These are phyloP conservation scores for Bradypodion ventrale DNA, from an alignment of 2,797 vertebrate genomes.

Conservation along the genomic window DNA sequence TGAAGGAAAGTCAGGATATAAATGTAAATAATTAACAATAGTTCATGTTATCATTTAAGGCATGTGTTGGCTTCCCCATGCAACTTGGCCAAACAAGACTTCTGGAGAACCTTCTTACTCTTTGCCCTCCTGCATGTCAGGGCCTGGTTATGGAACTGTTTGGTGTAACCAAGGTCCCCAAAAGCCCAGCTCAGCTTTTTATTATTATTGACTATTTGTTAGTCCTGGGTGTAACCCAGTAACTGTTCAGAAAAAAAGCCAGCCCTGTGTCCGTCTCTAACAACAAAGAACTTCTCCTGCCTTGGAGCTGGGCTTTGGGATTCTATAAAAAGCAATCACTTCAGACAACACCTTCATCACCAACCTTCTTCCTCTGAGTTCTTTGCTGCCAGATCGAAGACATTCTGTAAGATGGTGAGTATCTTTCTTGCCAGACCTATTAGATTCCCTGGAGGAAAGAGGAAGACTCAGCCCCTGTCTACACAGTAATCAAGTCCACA, in stretches of 20 bases:
- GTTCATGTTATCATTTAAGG: background rate
- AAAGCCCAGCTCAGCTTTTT: background rate
- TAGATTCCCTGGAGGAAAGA: background rate
- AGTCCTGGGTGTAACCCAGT: conserved; percentile 17
- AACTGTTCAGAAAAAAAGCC: conserved; percentile 19
- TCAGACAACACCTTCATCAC: background rate
- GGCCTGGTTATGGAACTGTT: conserved; percentile 14
- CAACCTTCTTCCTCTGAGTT: conserved; percentile 4
- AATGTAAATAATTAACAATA: background rate
- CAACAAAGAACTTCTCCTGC: conserved; percentile 26
- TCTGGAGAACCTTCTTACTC: background rate
- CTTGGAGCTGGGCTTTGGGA: background rate
- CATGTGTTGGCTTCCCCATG: background rate
- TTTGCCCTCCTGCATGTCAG: background rate
- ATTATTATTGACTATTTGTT: conserved; percentile 9
- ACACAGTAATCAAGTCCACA: background rate
- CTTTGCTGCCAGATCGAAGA: conserved; percentile 11
- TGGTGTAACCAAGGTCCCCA: conserved; percentile 24
- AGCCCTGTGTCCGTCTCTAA: conserved; percentile 19
- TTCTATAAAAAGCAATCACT: conserved; percentile 5
- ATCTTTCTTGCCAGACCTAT: background rate
- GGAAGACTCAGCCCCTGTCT: background rate
- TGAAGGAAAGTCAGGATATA: background rate
- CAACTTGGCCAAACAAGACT: background rate
- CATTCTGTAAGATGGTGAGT: conserved; percentile 35